These are phyloP conservation scores for Coilia nasus DNA, from an alignment of 2,797 vertebrate species.

Conservation along the genomic window DNA sequence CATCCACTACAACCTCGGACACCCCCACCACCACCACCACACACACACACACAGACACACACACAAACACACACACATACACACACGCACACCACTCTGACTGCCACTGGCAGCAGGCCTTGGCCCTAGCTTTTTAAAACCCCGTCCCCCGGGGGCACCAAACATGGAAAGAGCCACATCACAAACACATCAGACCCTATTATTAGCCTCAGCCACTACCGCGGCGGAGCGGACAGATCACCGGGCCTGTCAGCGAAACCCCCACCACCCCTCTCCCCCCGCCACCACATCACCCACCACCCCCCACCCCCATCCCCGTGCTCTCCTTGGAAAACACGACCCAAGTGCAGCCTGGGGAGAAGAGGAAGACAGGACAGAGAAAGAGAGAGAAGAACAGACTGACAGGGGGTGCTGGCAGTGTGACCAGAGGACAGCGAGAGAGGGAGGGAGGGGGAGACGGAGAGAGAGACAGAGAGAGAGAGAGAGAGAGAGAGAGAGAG, in stretches of 20 bases:
- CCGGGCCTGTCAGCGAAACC: conserved; percentile 32
- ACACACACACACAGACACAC: background rate
- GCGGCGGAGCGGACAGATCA: conserved; percentile 27
- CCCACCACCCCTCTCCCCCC: background rate
- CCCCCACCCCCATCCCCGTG: too few relatives aligned
- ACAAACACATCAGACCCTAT: conserved; percentile 51
- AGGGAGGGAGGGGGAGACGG: background rate
- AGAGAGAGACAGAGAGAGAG: background rate
- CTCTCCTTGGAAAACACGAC: conserved; percentile 35
- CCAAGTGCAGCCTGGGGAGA: background rate
- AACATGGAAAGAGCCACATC: conserved; percentile 53
- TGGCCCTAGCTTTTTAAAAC: conserved; percentile 37
- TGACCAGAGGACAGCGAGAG: too few relatives aligned
- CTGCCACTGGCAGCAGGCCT: conserved; percentile 14
- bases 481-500: too few relatives aligned
- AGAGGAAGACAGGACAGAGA: too few relatives aligned
- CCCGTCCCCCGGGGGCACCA: conserved; percentile 31
- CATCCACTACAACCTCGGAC: background rate
- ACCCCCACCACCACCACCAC: background rate
- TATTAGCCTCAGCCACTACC: conserved; percentile 44
- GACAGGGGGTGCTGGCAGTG: too few relatives aligned
- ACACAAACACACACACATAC: background rate
- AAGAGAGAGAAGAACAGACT: too few relatives aligned
- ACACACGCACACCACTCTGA: background rate
- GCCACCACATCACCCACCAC: too few relatives aligned